Base-by-base conservation (phyloP, 2,797 vertebrate species). In the Falco biarmicus region DNA sequence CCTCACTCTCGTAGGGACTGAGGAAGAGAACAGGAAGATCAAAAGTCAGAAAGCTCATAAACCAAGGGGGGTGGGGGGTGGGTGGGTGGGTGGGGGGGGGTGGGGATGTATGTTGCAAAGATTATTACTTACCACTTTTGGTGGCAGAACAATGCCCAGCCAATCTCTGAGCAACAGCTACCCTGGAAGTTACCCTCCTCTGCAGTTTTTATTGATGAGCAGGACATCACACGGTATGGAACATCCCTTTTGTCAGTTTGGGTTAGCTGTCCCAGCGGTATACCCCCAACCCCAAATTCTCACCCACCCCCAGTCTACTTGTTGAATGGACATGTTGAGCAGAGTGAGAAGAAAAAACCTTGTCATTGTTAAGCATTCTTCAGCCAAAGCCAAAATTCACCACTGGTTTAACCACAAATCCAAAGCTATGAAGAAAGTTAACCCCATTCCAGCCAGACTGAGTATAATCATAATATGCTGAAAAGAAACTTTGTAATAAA, bases 271-370 rank as follows among this genome's bases (percentile, higher is more conserved):
- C 9, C 21, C 28, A 76, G 22, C 11, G 56, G 9, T 74, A 48
- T 54, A 3, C 5, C 5, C 9, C 41, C 41, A 13, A 41, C 71
- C 37, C 6, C 7, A 37, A 17, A 68, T 65, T 53, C 14, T 69
- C 90, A 37, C 3, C 24, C 5, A 39, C 6, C 2, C 0, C 0
- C 2, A 32, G 5, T 7, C 10, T 68, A 57, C 37, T 45, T 76
- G 15, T 32, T 54, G 51, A 79, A 84, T 7, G 6, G 29, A 6
- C 12, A 53, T 19, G 15, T 3, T 29, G 12, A 64, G 41, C 8
- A 41, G 31, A 63, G 21, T 25, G 6, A 71, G 37, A 47, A 75
- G 31, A 34, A 29, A n/a, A 89, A 65, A 25, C 19, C 9, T 54
- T 56, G 5, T 18, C 6, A 1, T 28, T 1, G 2, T 56, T 28